Evolutionary conservation across 2,888 invertebrate species (phyloP).

Genomic region (Eupithecia subumbrata): DNA sequence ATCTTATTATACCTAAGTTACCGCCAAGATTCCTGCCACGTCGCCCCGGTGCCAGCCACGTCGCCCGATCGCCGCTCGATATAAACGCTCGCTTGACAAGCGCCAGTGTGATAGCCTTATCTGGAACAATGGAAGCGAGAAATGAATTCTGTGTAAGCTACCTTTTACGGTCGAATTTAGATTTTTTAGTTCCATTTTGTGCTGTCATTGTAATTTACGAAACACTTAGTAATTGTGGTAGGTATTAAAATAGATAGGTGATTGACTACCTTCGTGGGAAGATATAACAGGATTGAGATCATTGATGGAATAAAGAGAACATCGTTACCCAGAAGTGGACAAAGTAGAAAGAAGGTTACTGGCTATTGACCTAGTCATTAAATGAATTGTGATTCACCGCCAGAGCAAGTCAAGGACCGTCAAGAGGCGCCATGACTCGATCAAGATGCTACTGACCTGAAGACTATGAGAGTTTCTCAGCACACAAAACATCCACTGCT

Average conservation of each 20-base stretch:
- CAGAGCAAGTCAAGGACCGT: too few species aligned
- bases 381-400: too few species aligned
- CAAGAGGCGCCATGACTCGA: too few species aligned
- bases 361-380: too few species aligned
- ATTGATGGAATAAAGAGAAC: too few species aligned
- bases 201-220: not conserved
- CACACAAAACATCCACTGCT: too few species aligned
- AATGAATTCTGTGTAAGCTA: conserved; percentile 2
- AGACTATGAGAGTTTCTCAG: too few species aligned
- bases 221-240: not conserved
- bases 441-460: too few species aligned
- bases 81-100: not conserved
- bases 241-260: not conserved
- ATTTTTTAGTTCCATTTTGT: not conserved
- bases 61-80: not conserved
- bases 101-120: conserved; percentile 2
- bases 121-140: not conserved
- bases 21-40: not conserved
- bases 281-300: too few species aligned
- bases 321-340: too few species aligned
- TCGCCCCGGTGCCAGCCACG: not conserved
- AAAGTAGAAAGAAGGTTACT: too few species aligned
- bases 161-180: conserved; percentile 6
- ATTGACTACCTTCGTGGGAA: too few species aligned
- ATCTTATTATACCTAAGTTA: not conserved